Evolutionary conservation across 2,888 invertebrate species (phyloP).

Genomic region (Brachylomia viminalis): DNA sequence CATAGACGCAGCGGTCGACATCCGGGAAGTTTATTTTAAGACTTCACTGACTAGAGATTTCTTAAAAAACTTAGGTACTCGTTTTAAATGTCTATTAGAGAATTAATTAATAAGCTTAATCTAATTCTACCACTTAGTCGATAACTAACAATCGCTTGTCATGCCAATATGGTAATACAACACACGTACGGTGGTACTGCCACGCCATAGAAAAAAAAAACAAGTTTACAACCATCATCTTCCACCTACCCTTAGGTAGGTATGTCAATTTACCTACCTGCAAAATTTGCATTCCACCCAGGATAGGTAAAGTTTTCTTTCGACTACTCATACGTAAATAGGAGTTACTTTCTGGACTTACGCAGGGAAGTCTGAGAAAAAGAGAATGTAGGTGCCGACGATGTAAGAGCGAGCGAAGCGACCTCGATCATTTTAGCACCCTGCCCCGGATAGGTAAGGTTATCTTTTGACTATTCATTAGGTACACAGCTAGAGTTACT

Average conservation of each 20-base stretch:
- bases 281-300: not conserved
- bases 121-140: not conserved
- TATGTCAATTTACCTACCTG: not conserved
- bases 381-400: not conserved
- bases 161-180: no score
- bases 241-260: not conserved
- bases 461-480: no score
- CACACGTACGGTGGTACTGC: no score
- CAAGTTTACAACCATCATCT: not conserved
- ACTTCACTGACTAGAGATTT: conserved; percentile 3
- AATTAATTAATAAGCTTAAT: not conserved
- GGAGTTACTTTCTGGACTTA: not conserved
- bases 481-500: no score
- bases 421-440: not conserved
- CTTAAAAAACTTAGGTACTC: no score
- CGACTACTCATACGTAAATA: not conserved
- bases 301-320: not conserved
- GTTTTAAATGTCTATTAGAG: no score
- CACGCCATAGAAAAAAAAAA: not conserved
- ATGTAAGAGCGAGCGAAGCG: not conserved
- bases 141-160: not conserved
- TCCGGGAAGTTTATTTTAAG: conserved; percentile 49
- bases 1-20: conserved; percentile 12
- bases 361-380: not conserved
- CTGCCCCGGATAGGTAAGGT: no score